Conservation (phyloP, 2,888 invertebrate genomes). For the Ariolimax columbianus region DNA sequence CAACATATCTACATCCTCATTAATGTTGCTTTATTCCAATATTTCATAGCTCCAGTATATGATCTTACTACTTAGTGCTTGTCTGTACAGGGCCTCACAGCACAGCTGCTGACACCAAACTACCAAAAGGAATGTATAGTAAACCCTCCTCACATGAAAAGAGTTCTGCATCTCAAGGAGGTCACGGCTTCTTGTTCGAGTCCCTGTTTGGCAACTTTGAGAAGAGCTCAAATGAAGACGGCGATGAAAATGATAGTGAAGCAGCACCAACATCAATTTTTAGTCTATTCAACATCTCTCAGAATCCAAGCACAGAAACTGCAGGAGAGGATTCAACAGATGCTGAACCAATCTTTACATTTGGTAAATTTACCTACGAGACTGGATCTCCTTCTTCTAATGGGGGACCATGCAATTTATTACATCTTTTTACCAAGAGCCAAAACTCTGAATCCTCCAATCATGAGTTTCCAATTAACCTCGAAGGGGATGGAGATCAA, state of each 20-base stretch:
- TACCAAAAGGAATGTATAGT: background rate
- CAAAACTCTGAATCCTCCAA: background rate
- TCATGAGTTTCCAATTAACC: slow-evolving; percentile 20
- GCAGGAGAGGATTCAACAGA: background rate
- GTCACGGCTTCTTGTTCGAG: background rate
- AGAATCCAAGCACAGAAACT: background rate
- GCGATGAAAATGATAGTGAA: background rate
- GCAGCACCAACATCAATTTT: slow-evolving; percentile 18
- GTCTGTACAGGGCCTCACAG: background rate
- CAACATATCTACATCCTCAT: too few relatives aligned
- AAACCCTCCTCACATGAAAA: background rate
- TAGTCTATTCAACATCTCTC: slow-evolving; percentile 18
- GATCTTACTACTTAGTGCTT: too few relatives aligned
- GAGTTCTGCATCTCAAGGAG: background rate
- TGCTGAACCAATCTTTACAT: background rate
- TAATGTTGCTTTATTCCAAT: too few relatives aligned
- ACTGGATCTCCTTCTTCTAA: slow-evolving; percentile 9
- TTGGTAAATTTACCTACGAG: slow-evolving; percentile 19
- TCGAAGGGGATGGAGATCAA: background rate
- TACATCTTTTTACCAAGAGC: slow-evolving; percentile 27
- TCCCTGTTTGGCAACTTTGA: slow-evolving; percentile 40
- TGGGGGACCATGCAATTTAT: slow-evolving; percentile 20
- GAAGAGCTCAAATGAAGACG: slow-evolving; percentile 1
- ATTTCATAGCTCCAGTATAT: too few relatives aligned
- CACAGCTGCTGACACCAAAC: background rate